These are phyloP conservation scores for Sipha flava DNA, from an alignment of 1,140 invertebrate species.

Conservation along the genomic window DNA sequence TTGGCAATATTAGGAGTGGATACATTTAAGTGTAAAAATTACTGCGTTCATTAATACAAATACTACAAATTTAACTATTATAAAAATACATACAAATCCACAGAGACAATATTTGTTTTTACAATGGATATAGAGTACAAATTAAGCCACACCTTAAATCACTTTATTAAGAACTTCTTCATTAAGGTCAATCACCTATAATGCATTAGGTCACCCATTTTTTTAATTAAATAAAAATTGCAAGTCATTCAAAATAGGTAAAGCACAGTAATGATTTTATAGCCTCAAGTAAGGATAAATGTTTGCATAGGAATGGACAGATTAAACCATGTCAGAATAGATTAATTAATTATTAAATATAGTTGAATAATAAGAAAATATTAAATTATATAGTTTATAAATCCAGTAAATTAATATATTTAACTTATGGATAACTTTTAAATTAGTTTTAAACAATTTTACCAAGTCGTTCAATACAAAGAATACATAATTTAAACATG, in stretches of 20 bases:
- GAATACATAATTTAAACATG: no score
- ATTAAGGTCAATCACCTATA: conserved; percentile 2
- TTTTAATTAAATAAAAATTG: conserved; percentile 11
- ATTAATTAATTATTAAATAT: neutral
- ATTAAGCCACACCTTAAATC: neutral
- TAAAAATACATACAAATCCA: neutral
- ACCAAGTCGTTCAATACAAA: no score
- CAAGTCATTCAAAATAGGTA: neutral
- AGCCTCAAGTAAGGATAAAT: neutral
- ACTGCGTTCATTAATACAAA: no score
- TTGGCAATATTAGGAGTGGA: no score
- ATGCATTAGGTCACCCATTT: neutral
- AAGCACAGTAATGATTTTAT: neutral
- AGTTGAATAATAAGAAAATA: no score
- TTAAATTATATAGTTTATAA: no score
- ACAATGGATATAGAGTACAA: neutral
- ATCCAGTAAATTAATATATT: no score
- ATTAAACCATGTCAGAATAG: neutral
- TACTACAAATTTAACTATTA: neutral
- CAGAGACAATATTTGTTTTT: neutral
- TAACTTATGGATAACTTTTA: no score
- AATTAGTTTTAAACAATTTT: no score
- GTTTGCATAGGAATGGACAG: neutral
- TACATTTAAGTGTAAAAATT: no score
- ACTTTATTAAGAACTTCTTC: neutral